phyloP scores from a whole-genome alignment of 2,888 invertebrate genomes.

The Cerastis leucographa region DNA sequence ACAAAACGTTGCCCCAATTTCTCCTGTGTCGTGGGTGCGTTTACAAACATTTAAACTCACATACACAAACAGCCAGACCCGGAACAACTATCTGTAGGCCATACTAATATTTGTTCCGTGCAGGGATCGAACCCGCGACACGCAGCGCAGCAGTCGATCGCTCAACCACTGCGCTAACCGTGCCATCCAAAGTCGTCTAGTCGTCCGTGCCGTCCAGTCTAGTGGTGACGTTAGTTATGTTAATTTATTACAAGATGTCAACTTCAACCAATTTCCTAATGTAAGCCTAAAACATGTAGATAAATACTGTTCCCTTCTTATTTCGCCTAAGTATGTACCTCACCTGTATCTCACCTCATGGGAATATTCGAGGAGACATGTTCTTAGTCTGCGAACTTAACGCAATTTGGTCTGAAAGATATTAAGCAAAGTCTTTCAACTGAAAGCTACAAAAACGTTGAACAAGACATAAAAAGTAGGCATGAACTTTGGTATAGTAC shows the following conservation, averaged over 20 bases:
- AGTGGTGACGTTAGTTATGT: not conserved
- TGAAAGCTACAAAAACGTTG: not conserved
- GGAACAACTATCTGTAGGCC: too few relatives aligned
- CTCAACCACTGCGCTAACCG: too few relatives aligned
- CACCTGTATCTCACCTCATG: slow-evolving; percentile 42
- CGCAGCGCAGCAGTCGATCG: too few relatives aligned
- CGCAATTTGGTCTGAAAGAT: slow-evolving; percentile 27
- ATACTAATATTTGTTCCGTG: too few relatives aligned
- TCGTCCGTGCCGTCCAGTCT: too few relatives aligned
- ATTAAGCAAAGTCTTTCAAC: not conserved
- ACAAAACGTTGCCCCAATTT: too few relatives aligned
- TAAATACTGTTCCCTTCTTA: slow-evolving; percentile 5
- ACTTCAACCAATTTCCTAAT: slow-evolving; percentile 8
- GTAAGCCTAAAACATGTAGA: not conserved
- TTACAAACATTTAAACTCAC: too few relatives aligned
- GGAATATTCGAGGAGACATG: slow-evolving; percentile 29
- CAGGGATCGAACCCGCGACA: too few relatives aligned
- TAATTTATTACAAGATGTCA: not conserved
- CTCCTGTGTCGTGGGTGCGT: too few relatives aligned
- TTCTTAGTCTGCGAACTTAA: slow-evolving; percentile 10
- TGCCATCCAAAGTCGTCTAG: too few relatives aligned
- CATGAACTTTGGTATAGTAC: not conserved
- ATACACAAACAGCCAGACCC: too few relatives aligned
- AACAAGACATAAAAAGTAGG: not conserved
- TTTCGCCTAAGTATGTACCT: slow-evolving; percentile 24